These are phyloP conservation scores for Labeo calbasu DNA, from an alignment of 2,797 vertebrate species.

Conservation along the genomic window DNA sequence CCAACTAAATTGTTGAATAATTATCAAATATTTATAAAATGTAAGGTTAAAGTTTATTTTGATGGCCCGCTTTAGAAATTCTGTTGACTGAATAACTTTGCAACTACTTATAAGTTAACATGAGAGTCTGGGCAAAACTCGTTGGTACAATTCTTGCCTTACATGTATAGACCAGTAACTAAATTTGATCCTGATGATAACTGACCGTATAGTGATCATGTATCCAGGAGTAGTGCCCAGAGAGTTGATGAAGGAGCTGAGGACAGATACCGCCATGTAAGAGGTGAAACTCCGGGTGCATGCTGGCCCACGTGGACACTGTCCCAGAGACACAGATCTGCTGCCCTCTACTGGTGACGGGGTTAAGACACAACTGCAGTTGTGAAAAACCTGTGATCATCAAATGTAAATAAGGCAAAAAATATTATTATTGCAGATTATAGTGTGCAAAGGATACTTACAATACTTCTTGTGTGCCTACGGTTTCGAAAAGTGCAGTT, in stretches of 20 bases:
- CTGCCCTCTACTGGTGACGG: slow-evolving; percentile 78
- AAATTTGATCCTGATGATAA: not conserved
- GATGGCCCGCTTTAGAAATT: not conserved
- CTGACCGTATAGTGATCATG: slow-evolving; percentile 91
- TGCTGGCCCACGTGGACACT: slow-evolving; percentile 78
- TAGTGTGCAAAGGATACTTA: not conserved
- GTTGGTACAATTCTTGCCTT: not conserved
- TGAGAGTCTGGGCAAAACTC: not conserved
- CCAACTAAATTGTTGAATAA: no score
- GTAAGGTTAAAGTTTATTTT: not conserved
- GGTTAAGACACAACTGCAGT: slow-evolving; percentile 86
- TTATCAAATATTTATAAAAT: no score
- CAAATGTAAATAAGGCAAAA: not conserved
- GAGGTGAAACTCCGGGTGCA: slow-evolving; percentile 85
- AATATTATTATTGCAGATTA: not conserved
- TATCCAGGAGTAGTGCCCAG: slow-evolving; percentile 89
- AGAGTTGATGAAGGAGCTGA: slow-evolving; percentile 87
- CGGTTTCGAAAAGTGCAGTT: not conserved
- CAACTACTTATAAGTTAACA: not conserved
- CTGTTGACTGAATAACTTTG: not conserved
- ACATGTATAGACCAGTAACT: not conserved
- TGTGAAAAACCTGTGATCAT: slow-evolving; percentile 83
- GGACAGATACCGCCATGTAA: slow-evolving; percentile 85
- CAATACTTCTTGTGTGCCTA: not conserved
- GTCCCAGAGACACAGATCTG: slow-evolving; percentile 82